Conservation (phyloP, 2,113 vertebrate species). For the Myotis brandtii region DNA sequence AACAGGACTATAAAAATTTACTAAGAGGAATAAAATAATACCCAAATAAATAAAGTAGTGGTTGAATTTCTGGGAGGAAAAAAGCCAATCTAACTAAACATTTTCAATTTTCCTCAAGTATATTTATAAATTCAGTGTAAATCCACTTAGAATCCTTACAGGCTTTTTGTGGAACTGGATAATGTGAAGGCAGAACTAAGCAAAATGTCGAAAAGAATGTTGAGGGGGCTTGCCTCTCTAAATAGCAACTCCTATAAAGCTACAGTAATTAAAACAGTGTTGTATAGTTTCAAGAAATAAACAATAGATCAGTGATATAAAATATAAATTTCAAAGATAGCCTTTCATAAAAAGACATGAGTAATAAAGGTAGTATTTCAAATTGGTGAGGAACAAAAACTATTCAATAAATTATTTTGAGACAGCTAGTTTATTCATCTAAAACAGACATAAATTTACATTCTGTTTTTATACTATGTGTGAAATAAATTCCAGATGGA, state of each 20-base stretch:
- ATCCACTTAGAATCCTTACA: not conserved
- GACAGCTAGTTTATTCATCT: not conserved
- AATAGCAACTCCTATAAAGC: not conserved
- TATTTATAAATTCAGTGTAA: conserved; percentile 27
- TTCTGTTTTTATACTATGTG: not conserved
- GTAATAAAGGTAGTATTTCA: not conserved
- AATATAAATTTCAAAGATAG: not conserved
- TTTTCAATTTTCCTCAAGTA: not conserved
- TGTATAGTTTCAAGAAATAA: not conserved
- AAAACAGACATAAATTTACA: not conserved
- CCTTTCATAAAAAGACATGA: not conserved
- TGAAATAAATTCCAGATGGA: conserved; percentile 11
- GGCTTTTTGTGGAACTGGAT: not conserved
- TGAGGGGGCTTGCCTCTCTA: not conserved
- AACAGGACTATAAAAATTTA: not conserved
- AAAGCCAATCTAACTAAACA: not conserved
- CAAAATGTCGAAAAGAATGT: not conserved
- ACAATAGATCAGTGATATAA: not conserved
- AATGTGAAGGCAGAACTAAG: not conserved
- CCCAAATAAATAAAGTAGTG: not conserved
- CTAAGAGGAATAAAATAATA: not conserved
- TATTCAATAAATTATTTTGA: not conserved
- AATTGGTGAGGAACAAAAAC: not conserved
- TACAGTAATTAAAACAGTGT: not conserved
- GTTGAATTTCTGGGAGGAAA: not conserved